Conservation (phyloP, 2,888 invertebrate species). For the Heteromyza rotundicornis region DNA sequence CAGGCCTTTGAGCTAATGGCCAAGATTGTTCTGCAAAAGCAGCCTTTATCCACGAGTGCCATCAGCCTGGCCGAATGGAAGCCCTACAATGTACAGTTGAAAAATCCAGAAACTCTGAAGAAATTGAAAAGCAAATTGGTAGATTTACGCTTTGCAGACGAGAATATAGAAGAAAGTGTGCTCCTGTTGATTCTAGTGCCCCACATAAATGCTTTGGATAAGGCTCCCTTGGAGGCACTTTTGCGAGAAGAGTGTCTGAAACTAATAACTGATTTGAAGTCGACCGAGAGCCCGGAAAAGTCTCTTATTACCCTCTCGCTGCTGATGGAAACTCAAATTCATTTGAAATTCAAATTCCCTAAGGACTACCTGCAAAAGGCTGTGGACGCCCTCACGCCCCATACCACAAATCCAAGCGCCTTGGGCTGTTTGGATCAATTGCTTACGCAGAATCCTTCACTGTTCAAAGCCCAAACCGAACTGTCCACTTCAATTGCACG, state of each 20-base stretch:
- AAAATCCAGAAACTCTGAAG: conserved; percentile 37
- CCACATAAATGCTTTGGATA: conserved; percentile 48
- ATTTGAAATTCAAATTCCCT: conserved; percentile 57
- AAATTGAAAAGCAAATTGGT: conserved; percentile 50
- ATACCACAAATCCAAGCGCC: conserved; percentile 51
- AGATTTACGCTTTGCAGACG: conserved; percentile 33
- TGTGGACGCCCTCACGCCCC: conserved; percentile 30
- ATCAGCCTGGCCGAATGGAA: conserved; percentile 68
- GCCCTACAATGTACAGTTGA: conserved; percentile 71
- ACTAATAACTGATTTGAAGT: conserved; percentile 14
- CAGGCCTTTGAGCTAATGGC: conserved; percentile 69
- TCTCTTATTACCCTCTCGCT: conserved; percentile 66
- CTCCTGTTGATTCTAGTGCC: conserved; percentile 48
- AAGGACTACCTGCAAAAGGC: conserved; percentile 25
- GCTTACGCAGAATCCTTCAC: conserved; percentile 62
- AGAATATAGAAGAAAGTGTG: conserved; percentile 59
- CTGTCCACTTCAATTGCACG: conserved; percentile 65
- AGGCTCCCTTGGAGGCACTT: conserved; percentile 27
- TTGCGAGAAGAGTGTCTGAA: conserved; percentile 20
- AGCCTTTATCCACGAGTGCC: conserved; percentile 70
- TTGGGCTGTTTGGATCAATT: conserved; percentile 51
- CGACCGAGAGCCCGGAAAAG: conserved; percentile 23
- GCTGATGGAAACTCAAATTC: conserved; percentile 68
- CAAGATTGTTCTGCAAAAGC: conserved; percentile 72
- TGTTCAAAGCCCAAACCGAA: conserved; percentile 37